A percentile compares a stretch with the other conserved stretches of the same genome.
phyloP scores from a whole-genome alignment of 2,797 vertebrate species.

The Eulemur mongoz region DNA sequence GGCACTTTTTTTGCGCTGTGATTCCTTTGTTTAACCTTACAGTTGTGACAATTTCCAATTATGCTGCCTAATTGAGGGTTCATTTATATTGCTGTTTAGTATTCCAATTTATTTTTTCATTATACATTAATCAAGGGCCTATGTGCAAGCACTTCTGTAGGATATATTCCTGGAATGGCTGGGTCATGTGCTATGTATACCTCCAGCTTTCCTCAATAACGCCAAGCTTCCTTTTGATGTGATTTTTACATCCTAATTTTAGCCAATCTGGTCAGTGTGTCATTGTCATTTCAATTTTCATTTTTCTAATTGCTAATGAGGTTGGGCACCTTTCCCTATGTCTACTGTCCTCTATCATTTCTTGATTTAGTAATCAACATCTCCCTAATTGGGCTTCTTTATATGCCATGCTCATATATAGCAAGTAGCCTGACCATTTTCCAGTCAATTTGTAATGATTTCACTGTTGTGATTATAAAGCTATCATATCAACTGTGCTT shows the following conservation, averaged over 20 bases:
- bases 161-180: neutral
- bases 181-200: neutral
- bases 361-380: neutral
- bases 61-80: neutral
- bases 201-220: neutral
- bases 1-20: neutral
- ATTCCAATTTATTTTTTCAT: neutral
- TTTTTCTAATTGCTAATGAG: constrained; percentile 35
- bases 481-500: neutral
- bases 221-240: neutral
- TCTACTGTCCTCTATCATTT: neutral
- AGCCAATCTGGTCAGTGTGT: neutral
- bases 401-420: neutral
- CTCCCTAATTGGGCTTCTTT: neutral
- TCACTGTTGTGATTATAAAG: neutral
- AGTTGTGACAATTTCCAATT: neutral
- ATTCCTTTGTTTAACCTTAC: neutral
- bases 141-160: neutral
- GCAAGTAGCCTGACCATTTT: neutral
- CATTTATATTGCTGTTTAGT: neutral
- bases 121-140: neutral
- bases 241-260: constrained; percentile 6
- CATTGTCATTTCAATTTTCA: neutral
- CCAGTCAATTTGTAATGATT: neutral
- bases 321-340: neutral